Evolutionary conservation across 2,888 invertebrate genomes (phyloP).

Genomic region (Erebia ligea): DNA sequence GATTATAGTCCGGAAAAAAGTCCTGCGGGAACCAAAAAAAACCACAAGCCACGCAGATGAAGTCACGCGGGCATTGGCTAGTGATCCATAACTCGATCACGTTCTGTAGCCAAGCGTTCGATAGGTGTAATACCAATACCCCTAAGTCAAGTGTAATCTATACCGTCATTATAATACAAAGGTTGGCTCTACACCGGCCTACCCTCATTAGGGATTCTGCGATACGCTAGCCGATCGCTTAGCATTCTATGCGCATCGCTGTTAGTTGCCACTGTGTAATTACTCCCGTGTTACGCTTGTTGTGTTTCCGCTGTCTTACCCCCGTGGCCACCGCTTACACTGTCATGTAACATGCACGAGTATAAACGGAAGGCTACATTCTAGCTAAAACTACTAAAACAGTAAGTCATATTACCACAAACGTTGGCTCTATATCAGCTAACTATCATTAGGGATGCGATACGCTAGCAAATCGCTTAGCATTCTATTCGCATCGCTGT

Average conservation of each 20-base stretch:
- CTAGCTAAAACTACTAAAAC: background rate
- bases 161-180: slow-evolving; percentile 11
- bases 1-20: too few relatives aligned
- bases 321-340: slow-evolving; percentile 17
- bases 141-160: slow-evolving; percentile 9
- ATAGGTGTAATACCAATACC: background rate
- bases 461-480: slow-evolving; percentile 31
- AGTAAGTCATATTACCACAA: too few relatives aligned
- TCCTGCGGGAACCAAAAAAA: too few relatives aligned
- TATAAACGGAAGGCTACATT: background rate
- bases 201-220: slow-evolving; percentile 35
- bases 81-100: too few relatives aligned
- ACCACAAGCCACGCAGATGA: too few relatives aligned
- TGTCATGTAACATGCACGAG: background rate
- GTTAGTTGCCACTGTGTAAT: slow-evolving; percentile 33
- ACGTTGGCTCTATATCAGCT: too few relatives aligned
- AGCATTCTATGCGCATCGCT: slow-evolving; percentile 31
- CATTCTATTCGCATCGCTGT: slow-evolving; percentile 30
- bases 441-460: background rate
- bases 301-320: slow-evolving; percentile 34
- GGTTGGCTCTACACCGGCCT: slow-evolving; percentile 11
- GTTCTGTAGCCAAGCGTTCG: background rate
- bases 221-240: slow-evolving; percentile 33
- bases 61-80: too few relatives aligned
- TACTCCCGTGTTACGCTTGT: slow-evolving; percentile 31